A percentile compares a stretch with the other conserved stretches of the same genome.
Evolutionary conservation across 2,888 invertebrate genomes (phyloP).

Genomic region (Harpagoxenus sublaevis): DNA sequence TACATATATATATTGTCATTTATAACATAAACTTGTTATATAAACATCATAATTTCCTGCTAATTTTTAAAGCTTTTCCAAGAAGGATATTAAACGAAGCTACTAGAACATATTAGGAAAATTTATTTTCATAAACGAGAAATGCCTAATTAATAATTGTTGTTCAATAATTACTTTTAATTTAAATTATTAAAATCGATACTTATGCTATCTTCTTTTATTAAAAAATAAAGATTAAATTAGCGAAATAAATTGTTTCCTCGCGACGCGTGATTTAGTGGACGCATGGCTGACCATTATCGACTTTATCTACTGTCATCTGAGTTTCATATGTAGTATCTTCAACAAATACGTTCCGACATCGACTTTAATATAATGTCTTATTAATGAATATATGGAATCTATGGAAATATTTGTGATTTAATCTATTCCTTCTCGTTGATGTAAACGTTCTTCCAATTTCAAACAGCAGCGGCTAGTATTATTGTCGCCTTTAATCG

Average conservation of each 20-base stretch:
- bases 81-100: background rate
- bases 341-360: background rate
- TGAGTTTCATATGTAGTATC: background rate
- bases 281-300: background rate
- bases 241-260: background rate
- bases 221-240: background rate
- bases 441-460: slow-evolving; percentile 6
- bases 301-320: background rate
- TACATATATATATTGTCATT: background rate
- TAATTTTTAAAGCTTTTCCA: background rate
- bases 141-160: background rate
- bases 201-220: background rate
- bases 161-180: background rate
- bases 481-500: background rate
- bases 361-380: background rate
- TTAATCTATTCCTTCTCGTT: background rate
- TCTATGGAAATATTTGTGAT: background rate
- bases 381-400: background rate
- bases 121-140: background rate
- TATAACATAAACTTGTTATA: background rate
- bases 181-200: background rate
- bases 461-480: background rate
- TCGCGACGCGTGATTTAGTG: background rate
- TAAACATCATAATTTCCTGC: background rate
- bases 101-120: background rate